phyloP scores from a whole-genome alignment of 2,113 vertebrate species.

The Silurus meridionalis region DNA sequence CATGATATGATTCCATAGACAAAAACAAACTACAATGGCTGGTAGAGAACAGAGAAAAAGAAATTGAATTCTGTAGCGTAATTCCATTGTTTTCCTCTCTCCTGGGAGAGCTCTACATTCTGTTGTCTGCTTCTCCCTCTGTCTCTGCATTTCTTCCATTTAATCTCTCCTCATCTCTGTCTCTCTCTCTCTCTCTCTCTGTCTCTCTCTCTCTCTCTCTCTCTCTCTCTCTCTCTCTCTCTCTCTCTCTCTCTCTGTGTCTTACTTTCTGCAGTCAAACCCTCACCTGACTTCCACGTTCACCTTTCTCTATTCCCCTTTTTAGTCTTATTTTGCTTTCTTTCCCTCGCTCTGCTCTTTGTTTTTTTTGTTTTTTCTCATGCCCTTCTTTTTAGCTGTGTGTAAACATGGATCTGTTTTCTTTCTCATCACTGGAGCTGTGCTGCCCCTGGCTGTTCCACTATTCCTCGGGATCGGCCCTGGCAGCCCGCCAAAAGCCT shows the following conservation, averaged over 20 bases:
- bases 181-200: background rate
- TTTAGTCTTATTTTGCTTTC: slow-evolving; percentile 3
- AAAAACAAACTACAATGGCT: slow-evolving; percentile 34
- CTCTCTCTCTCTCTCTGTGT: background rate
- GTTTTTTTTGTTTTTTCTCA: background rate
- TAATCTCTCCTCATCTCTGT: background rate
- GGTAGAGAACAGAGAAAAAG: slow-evolving; percentile 13
- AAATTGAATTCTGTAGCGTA: slow-evolving; percentile 10
- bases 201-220: background rate
- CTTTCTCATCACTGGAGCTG: slow-evolving; percentile 26
- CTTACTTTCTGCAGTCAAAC: slow-evolving; percentile 12
- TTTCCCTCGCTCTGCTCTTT: background rate
- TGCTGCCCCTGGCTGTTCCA: slow-evolving; percentile 34
- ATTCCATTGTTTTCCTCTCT: slow-evolving; percentile 30
- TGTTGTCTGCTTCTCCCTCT: slow-evolving; percentile 10
- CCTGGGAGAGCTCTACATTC: slow-evolving; percentile 21
- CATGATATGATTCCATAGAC: background rate
- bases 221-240: background rate
- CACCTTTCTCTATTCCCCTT: slow-evolving; percentile 5
- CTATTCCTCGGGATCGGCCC: slow-evolving; percentile 19
- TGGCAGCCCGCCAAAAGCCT: slow-evolving; percentile 47
- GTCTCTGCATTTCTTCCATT: slow-evolving; percentile 16
- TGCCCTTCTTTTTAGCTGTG: slow-evolving; percentile 19
- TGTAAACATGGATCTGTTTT: slow-evolving; percentile 36
- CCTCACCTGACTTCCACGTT: background rate